Evolutionary conservation across 2,888 invertebrate genomes (phyloP).

Genomic region (Heliconius charithonia): DNA sequence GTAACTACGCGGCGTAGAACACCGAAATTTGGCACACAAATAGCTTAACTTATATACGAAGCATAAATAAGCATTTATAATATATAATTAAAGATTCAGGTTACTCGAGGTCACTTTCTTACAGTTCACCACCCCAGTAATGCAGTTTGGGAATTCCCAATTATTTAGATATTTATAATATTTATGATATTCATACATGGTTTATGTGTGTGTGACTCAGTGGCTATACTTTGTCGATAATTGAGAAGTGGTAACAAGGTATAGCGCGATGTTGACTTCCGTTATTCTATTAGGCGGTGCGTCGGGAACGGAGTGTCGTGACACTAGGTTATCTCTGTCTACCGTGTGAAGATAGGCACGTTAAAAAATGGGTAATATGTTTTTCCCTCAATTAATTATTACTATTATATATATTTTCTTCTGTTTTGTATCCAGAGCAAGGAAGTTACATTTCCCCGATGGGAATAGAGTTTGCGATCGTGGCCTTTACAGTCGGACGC

Average conservation of each 20-base stretch:
- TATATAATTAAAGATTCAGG: not conserved
- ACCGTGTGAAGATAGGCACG: too few relatives aligned
- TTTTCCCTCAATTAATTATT: not conserved
- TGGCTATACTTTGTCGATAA: not conserved
- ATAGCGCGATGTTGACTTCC: too few relatives aligned
- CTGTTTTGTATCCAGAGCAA: not conserved
- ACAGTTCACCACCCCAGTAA: not conserved
- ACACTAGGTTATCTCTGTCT: not conserved
- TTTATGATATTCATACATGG: too few relatives aligned
- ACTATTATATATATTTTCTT: not conserved
- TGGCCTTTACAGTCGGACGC: too few relatives aligned
- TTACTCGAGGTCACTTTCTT: not conserved
- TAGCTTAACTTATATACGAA: too few relatives aligned
- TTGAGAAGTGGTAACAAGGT: too few relatives aligned
- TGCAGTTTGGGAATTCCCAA: conserved; percentile 1
- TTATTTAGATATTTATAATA: not conserved
- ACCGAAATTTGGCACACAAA: too few relatives aligned
- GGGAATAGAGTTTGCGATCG: too few relatives aligned
- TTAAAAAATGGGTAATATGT: not conserved
- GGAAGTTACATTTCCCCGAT: too few relatives aligned
- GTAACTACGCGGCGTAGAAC: too few relatives aligned
- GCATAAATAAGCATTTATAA: too few relatives aligned
- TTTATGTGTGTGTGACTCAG: too few relatives aligned
- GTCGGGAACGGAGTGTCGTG: not conserved
- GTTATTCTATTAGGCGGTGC: not conserved